A percentile compares a stretch with the other conserved stretches of the same genome.
Conservation (phyloP, 2,797 vertebrate genomes). For the Sebastes itinus region DNA sequence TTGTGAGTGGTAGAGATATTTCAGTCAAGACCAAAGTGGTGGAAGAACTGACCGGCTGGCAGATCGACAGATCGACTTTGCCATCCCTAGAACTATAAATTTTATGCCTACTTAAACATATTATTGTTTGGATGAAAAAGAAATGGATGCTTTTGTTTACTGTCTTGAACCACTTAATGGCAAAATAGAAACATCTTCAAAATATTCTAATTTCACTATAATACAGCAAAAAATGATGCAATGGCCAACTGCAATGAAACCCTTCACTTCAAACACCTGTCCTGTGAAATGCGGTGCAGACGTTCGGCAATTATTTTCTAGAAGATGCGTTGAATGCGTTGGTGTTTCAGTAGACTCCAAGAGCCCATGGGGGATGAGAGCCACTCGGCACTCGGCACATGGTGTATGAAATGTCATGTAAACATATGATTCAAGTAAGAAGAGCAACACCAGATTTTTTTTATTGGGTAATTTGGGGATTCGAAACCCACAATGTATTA, state of each 20-base stretch:
- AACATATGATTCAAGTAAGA: constrained; percentile 30
- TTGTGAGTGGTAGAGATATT: background rate
- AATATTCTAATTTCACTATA: background rate
- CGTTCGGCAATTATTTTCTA: background rate
- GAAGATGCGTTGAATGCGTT: background rate
- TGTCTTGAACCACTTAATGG: constrained; percentile 10
- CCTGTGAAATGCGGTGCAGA: background rate
- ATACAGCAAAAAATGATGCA: background rate
- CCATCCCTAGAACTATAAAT: background rate
- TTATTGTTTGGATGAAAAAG: background rate
- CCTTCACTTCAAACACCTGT: constrained; percentile 19
- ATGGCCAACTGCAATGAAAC: background rate
- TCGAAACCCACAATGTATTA: constrained; percentile 10
- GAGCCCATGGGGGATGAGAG: constrained; percentile 2
- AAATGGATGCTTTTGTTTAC: constrained; percentile 6
- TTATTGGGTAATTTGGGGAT: constrained; percentile 23
- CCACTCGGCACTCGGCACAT: constrained; percentile 6
- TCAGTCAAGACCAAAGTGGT: background rate
- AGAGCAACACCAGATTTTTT: constrained; percentile 3
- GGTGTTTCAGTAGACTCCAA: background rate
- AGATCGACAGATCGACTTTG: background rate
- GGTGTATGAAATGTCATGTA: constrained; percentile 16
- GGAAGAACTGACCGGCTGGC: no score
- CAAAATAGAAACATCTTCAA: constrained; percentile 19
- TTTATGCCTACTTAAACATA: constrained; percentile 5